Evolutionary conservation across 2,888 invertebrate species (phyloP), one percentile per base, ranked within the genome.

Genomic region (Chymomyza fuscimana): DNA sequence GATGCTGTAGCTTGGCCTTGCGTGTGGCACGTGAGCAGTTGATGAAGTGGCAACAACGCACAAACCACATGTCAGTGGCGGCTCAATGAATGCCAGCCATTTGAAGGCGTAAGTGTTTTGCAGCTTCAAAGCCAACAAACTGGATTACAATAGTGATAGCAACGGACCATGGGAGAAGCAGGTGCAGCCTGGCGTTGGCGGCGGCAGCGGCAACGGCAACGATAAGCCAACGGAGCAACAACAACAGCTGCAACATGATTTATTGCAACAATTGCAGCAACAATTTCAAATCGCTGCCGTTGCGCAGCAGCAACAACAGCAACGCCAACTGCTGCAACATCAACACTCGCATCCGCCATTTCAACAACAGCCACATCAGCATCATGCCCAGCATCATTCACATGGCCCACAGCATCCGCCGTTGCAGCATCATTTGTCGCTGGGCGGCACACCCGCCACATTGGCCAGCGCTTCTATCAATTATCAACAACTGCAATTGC

Each of bases 391-490:
- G 72, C 69, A 54, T 10, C 54, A 54, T 16, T 16, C 54, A 7
- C 16, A 22, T 19, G 16, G 75, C 15, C 64, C 73, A 12, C 83
- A 80, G 16, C 86, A 87, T 69, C 90, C 91, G 67, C 91, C 89
- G 64, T 65, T 90, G 73, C 91, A 91, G 65, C 91, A 90, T 88
- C 91, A 87, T 77, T 77, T 87, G 77, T 90, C 90, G 76, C 93
- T 93, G 91, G 93, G 92, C 89, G 93, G 93, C 90, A 92, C 92
- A 90, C 90, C 82, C 76, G 67, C 78, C 70, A 79, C 80, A 12
- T 65, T 70, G 64, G 67, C 77, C 60, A 72, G 70, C n/a, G 67
- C 54, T 70, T 64, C 64, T 51, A 15, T 22, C 70, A 29, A 3
- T 12, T 87, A 77, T 74, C 81, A 75, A 68, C 81, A 69, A 16